phyloP scores from a whole-genome alignment of 2,888 invertebrate species.

The Ochropleura leucogaster region DNA sequence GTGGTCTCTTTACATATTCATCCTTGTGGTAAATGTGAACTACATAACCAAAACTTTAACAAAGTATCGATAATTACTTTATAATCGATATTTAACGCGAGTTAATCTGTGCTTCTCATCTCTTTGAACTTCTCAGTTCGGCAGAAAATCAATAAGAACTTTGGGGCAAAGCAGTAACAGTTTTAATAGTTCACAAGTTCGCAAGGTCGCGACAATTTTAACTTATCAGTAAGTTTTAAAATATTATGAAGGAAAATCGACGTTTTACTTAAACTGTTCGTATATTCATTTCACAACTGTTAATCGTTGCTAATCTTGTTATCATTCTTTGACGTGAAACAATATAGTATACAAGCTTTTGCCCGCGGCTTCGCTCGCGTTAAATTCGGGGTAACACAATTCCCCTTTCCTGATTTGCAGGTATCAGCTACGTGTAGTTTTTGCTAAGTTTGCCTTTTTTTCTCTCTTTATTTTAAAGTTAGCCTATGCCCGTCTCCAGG shows the following conservation, averaged over 20 bases:
- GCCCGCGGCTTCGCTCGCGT: too few species aligned
- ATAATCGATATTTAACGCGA: neutral
- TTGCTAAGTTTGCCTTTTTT: too few species aligned
- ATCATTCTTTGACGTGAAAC: too few species aligned
- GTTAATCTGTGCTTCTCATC: neutral
- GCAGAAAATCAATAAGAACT: slow-evolving; percentile 34
- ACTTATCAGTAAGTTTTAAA: slow-evolving; percentile 21
- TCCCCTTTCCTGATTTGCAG: too few species aligned
- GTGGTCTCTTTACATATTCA: neutral
- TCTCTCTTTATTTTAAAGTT: too few species aligned
- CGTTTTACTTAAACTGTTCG: neutral
- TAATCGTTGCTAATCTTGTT: too few species aligned
- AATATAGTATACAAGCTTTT: too few species aligned
- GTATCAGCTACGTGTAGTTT: too few species aligned
- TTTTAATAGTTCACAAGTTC: slow-evolving; percentile 36
- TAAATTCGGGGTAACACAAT: too few species aligned
- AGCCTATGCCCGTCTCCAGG: too few species aligned
- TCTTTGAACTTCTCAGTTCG: neutral
- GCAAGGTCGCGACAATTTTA: slow-evolving; percentile 3
- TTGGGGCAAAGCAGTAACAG: slow-evolving; percentile 1
- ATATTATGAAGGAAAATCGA: neutral
- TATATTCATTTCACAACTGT: neutral
- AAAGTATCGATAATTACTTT: neutral
- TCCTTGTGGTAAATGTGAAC: neutral
- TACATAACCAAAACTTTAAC: neutral